phyloP scores from a whole-genome alignment of 1,140 invertebrate genomes.

The Temnothorax curvispinosus region DNA sequence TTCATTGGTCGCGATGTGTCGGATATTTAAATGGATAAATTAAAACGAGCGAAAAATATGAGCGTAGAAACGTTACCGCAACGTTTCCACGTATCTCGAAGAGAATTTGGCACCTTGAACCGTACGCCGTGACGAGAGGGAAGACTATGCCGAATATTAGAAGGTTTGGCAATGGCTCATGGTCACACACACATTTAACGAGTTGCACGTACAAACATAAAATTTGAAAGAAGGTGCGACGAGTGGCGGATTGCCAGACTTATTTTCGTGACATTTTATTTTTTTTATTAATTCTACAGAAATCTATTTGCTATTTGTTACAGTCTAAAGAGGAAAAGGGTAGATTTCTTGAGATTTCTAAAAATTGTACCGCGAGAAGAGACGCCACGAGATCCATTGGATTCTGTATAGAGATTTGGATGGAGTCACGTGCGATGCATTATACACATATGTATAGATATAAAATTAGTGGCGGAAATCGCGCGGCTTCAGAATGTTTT shows the following conservation, averaged over 20 bases:
- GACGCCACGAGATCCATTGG: neutral
- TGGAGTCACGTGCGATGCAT: neutral
- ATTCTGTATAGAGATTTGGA: neutral
- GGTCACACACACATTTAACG: constrained; percentile 39
- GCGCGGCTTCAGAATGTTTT: constrained; percentile 39
- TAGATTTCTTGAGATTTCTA: neutral
- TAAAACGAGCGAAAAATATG: constrained; percentile 4
- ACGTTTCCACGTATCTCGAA: constrained; percentile 39
- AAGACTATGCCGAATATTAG: constrained; percentile 59
- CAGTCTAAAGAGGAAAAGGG: neutral
- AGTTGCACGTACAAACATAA: constrained; percentile 7
- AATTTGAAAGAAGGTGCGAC: constrained; percentile 51
- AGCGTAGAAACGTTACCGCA: neutral
- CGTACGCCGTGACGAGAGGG: constrained; percentile 44
- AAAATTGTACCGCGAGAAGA: neutral
- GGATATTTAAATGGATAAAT: neutral
- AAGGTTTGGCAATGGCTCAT: constrained; percentile 73
- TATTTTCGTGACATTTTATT: constrained; percentile 60
- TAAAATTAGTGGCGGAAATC: constrained; percentile 29
- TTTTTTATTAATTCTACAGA: constrained; percentile 26
- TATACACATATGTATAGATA: neutral
- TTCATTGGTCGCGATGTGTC: neutral
- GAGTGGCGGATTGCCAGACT: constrained; percentile 53
- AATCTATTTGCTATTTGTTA: neutral
- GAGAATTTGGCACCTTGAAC: constrained; percentile 68